Base-by-base conservation (phyloP, 2,113 vertebrate genomes). In the Mohoua ochrocephala region DNA sequence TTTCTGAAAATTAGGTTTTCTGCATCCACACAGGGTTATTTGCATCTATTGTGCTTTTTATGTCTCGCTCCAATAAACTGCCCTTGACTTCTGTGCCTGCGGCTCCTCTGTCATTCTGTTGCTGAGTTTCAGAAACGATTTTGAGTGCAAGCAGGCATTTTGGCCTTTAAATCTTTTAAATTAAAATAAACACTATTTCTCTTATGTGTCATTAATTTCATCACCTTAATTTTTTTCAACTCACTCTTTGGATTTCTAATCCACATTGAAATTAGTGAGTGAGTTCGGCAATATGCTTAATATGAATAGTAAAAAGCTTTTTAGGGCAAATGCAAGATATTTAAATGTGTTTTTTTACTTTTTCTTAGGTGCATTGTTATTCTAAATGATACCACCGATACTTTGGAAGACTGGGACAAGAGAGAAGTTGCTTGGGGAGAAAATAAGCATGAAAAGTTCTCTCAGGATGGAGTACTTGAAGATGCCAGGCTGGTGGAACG, bases 331-430 rank as follows among this genome's bases (percentile, higher is more conserved):
- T 27, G 21, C 24, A 41, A 22, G 6, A 28, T 59, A 18, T 63
- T 31, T 57, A 24, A 28, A 74, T 28, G 37, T 2, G 3, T 3
- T 11, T 7, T 7, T 15, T 81, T 39, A 15, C 54, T 79, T 89
- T 65, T 82, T 23, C 27, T 79, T 80, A 96, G 97, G n/a, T 89
- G 35, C 64, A 14, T 23, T 94, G 64, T 97, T 80, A 88, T 97
- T 93, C 49, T 92, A 67, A 84, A 33, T 56, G 1, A 26, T 69
- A 17, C 28, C 5, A 24, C 82, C 27, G 84, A 88, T 52, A 73
- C 89, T 56, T 57, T 95, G 75, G 92, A 96, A 93, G 91, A 39
- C 2, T 98, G 97, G 93, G 95, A 95, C 68, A 84, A 97, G 53
- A 74, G 93, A 56, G 91, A 87, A 70, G 47, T 85, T 93, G 7